Evolutionary conservation across 1,140 invertebrate genomes (phyloP), one percentile per base, ranked within the genome.

Genomic region (Colletes latitarsis): DNA sequence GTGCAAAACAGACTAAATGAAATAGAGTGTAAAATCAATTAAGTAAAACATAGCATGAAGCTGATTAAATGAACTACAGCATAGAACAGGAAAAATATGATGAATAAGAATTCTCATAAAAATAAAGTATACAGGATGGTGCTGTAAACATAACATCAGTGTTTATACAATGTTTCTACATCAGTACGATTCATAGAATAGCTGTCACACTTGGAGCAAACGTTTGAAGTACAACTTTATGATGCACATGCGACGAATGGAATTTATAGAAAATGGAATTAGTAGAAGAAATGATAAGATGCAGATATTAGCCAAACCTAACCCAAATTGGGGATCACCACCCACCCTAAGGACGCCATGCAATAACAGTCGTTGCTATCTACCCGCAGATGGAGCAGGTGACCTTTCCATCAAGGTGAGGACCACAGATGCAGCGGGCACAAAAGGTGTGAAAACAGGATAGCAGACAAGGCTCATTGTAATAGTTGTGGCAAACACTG

Each of bases 371-470:
- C 71, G 79, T 75, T 69, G 64, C 68, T 83, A 91, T 92, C 94
- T 92, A 96, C 96, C 95, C 94, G 92, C 96, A 96, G 77, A 95
- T 94, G 15, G 95, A 95, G 91, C 96, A 96, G 70, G 93, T 90
- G 53, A 96, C 90, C 86, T 95, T 95, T 67, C 94, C 92, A 84
- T 96, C 95, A 71, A 95, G 91, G 74, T 95, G 94, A 69, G 95
- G 92, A 55, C 94, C 95, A 64, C 94, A 93, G 49, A 96, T 89
- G 88, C 96, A 96, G 70, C 94, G 92, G 8, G 95, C 93, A 91
- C 96, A 96, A 88, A 96, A 96, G 12, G 95, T 95, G 89, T 96
- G 96, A 86, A 95, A 96, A 89, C 96, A 96, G 49, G 93, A 93
- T 4, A 96, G 93, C 63, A 96, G 93, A 81, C 96, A 95, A 12